These are phyloP conservation scores for Cebus imitator DNA, from an alignment of 2,113 vertebrate genomes.

Conservation along the genomic window DNA sequence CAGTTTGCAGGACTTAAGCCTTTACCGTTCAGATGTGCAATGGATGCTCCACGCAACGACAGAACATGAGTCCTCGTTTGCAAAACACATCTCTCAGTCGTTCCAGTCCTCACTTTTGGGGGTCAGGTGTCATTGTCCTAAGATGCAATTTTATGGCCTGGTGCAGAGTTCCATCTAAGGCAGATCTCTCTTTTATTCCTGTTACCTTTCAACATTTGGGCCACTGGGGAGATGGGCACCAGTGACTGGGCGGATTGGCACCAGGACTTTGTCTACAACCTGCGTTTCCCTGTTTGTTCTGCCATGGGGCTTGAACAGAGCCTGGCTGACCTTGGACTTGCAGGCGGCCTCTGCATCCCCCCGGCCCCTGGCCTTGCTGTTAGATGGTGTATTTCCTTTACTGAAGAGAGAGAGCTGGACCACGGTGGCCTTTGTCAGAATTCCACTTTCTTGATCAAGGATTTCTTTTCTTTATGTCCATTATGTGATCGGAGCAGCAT, in stretches of 20 bases:
- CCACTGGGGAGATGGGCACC: too few relatives aligned
- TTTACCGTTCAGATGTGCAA: fast-evolving
- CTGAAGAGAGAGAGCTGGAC: neutral
- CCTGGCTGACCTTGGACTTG: neutral
- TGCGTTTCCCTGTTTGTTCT: too few relatives aligned
- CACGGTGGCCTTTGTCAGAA: neutral
- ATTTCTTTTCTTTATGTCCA: neutral
- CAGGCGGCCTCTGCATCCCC: fast-evolving
- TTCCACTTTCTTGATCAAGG: neutral
- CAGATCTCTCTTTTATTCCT: fast-evolving
- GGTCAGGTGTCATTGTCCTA: too few relatives aligned
- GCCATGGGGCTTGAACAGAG: neutral
- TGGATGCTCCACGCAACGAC: neutral
- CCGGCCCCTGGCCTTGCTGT: too few relatives aligned
- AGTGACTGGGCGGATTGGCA: fast-evolving
- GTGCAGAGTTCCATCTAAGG: fast-evolving
- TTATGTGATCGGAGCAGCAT: neutral
- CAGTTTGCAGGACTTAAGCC: neutral
- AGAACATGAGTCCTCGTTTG: neutral
- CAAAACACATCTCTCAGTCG: neutral
- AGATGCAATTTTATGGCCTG: too few relatives aligned
- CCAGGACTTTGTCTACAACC: neutral
- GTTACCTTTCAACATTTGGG: too few relatives aligned
- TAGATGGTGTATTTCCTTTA: neutral
- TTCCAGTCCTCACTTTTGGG: neutral